A percentile compares a stretch with the other conserved stretches of the same genome.
Evolutionary conservation across 2,113 vertebrate species (phyloP).

Genomic region (Nipponia nippon): DNA sequence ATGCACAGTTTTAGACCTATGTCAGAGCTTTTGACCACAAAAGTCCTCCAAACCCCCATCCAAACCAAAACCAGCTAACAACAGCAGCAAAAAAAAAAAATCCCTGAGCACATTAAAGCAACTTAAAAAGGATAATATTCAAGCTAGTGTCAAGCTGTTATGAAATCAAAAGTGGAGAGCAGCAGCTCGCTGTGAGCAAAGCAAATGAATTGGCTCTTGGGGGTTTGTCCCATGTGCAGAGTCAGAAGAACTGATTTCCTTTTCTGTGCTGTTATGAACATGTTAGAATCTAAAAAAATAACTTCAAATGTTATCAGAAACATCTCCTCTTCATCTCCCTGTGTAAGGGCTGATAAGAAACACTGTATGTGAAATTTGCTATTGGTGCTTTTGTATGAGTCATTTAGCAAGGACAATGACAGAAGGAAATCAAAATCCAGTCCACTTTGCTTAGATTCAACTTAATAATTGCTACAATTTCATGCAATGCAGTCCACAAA

Average conservation of each 20-base stretch:
- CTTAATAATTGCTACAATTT: background rate
- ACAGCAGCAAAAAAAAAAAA: background rate
- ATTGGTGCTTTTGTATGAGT: background rate
- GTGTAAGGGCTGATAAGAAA: background rate
- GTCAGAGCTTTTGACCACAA: background rate
- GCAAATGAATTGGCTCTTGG: background rate
- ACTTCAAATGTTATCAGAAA: background rate
- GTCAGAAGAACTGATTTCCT: background rate
- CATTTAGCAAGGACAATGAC: background rate
- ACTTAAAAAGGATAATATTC: background rate
- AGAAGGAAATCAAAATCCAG: background rate
- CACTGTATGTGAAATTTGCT: background rate
- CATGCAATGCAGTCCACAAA: background rate
- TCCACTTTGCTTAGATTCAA: background rate
- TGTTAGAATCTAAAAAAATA: background rate
- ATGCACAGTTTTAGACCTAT: background rate
- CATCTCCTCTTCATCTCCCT: background rate
- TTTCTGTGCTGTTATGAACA: background rate
- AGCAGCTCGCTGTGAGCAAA: background rate
- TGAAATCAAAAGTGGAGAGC: background rate
- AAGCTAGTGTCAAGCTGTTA: background rate
- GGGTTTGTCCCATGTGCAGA: background rate
- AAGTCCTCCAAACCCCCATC: background rate
- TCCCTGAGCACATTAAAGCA: background rate
- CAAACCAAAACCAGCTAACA: background rate